Evolutionary conservation across 2,113 vertebrate species (phyloP).

Genomic region (Pycnonotus jocosus): DNA sequence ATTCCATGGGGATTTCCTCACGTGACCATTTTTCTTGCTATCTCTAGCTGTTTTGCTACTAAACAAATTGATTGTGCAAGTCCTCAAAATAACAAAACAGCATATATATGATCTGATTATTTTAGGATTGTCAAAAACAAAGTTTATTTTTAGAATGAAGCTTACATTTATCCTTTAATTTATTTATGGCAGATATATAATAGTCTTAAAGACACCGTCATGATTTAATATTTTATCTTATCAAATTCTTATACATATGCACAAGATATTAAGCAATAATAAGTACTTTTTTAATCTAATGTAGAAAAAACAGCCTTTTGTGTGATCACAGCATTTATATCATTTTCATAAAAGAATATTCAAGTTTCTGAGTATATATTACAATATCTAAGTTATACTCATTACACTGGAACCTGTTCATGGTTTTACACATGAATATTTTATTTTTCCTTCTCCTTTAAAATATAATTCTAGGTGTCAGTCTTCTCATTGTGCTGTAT

Average conservation of each 20-base stretch:
- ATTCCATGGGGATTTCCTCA: not conserved
- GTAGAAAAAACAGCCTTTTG: not conserved
- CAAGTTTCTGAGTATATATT: not conserved
- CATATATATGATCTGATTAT: not conserved
- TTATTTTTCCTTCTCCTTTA: not conserved
- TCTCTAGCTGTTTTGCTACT: not conserved
- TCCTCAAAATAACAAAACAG: not conserved
- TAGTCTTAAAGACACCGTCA: not conserved
- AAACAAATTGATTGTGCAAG: not conserved
- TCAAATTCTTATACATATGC: not conserved
- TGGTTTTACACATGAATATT: not conserved
- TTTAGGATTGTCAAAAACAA: not conserved
- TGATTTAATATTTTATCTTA: not conserved
- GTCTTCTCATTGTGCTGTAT: not conserved
- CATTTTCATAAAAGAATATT: not conserved
- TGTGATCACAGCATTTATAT: not conserved
- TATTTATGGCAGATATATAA: not conserved
- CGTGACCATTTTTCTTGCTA: not conserved
- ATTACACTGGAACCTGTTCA: not conserved
- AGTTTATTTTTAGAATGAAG: not conserved
- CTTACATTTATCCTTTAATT: not conserved
- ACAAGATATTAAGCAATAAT: not conserved
- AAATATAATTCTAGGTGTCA: not conserved
- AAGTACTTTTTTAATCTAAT: not conserved
- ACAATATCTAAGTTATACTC: not conserved